Conservation (phyloP, 2,113 vertebrate genomes). For the Aspiorhynchus laticeps region DNA sequence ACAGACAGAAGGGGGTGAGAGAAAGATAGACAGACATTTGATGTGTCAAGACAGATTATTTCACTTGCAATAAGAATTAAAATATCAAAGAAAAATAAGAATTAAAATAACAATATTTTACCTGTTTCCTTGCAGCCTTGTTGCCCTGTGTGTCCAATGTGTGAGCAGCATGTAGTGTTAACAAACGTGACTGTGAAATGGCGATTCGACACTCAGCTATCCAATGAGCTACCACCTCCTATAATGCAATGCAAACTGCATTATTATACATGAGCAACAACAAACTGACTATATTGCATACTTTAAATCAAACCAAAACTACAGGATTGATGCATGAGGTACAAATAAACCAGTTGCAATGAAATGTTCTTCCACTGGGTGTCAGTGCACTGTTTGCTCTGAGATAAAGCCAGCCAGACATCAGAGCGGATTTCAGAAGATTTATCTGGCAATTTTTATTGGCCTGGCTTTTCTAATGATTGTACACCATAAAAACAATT, state of each 20-base stretch:
- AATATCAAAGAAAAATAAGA: background rate
- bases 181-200: constrained; percentile 87
- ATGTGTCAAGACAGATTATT: background rate
- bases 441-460: background rate
- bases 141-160: constrained; percentile 79
- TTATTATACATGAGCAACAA: background rate
- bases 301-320: background rate
- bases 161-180: constrained; percentile 84
- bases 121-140: constrained; percentile 85
- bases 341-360: background rate
- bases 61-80: background rate
- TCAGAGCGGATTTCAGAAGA: background rate
- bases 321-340: background rate
- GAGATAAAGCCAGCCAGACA: background rate
- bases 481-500: background rate
- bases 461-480: background rate
- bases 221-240: constrained; percentile 90
- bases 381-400: background rate
- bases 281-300: background rate
- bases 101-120: constrained; percentile 55
- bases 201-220: constrained; percentile 89
- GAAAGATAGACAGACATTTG: background rate
- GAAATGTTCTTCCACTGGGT: background rate
- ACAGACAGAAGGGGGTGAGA: too few relatives aligned
- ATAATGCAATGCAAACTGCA: too few relatives aligned